Evolutionary conservation across 2,113 vertebrate genomes (phyloP).

Genomic region (Oncorhynchus masou): DNA sequence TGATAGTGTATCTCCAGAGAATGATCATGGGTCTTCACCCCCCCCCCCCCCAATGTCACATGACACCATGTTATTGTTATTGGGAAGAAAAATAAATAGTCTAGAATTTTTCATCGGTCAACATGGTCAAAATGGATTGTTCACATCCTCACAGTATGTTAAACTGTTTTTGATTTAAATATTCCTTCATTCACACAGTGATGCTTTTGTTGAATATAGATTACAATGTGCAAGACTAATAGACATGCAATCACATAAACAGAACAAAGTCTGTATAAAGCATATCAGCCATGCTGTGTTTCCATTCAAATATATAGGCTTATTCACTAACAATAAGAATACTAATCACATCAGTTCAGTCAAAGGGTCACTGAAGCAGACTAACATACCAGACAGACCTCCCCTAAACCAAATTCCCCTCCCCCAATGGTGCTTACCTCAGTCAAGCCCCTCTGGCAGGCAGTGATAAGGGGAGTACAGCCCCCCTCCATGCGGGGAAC

Average conservation of each 20-base stretch:
- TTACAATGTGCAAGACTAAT: not conserved
- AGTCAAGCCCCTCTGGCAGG: slow-evolving; percentile 45
- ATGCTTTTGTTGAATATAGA: not conserved
- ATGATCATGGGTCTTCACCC: not conserved
- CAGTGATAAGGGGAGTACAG: slow-evolving; percentile 47
- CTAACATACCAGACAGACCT: not conserved
- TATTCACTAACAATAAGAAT: not conserved
- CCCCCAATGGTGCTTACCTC: slow-evolving; percentile 40
- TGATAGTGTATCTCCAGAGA: slow-evolving; percentile 12
- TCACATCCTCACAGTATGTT: not conserved
- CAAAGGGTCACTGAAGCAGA: not conserved
- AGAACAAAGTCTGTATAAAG: not conserved
- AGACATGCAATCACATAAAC: not conserved
- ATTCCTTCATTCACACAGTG: not conserved
- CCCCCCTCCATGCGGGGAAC: slow-evolving; percentile 30
- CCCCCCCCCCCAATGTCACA: no score
- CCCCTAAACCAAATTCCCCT: not conserved
- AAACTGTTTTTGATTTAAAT: not conserved
- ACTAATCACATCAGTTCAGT: not conserved
- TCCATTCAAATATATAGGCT: not conserved
- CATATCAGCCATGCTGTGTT: not conserved
- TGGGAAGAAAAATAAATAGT: not conserved
- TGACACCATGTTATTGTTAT: slow-evolving; percentile 10
- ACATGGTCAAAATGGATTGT: not conserved
- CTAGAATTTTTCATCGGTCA: not conserved